phyloP scores from a whole-genome alignment of 2,113 vertebrate genomes.

The Hippocampus zosterae region DNA sequence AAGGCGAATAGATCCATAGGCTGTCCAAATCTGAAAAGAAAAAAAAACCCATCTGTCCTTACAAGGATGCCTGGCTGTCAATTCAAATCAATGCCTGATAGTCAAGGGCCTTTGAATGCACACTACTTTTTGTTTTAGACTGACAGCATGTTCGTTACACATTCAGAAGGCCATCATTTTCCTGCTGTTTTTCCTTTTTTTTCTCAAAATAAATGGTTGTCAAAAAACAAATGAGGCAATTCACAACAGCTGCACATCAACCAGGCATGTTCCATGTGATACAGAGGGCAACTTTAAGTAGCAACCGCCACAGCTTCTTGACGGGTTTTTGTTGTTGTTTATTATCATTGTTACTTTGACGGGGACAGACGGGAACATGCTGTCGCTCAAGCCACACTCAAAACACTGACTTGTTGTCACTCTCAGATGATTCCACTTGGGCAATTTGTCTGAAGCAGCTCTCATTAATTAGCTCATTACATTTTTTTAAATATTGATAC shows the following conservation, averaged over 20 bases:
- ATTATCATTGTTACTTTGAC: conserved; percentile 30
- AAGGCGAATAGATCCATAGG: conserved; percentile 28
- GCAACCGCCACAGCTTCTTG: conserved; percentile 42
- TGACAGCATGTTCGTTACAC: conserved; percentile 62
- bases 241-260: conserved; percentile 63
- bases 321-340: conserved; percentile 19
- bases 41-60: conserved; percentile 13
- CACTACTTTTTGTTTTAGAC: conserved; percentile 38
- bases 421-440: conserved; percentile 25
- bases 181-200: conserved; percentile 54
- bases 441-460: conserved; percentile 57
- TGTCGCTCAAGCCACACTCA: conserved; percentile 40
- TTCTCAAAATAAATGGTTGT: conserved; percentile 64
- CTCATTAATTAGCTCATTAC: conserved; percentile 63
- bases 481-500: conserved; percentile 47
- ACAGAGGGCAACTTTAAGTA: conserved; percentile 51
- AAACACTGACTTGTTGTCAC: conserved; percentile 21
- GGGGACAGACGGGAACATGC: conserved; percentile 19
- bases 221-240: conserved; percentile 63
- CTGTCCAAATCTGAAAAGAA: conserved; percentile 15
- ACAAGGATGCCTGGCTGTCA: conserved; percentile 41
- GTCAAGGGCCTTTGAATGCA: conserved; percentile 27
- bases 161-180: conserved; percentile 58
- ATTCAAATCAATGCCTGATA: conserved; percentile 37
- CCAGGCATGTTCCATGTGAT: conserved; percentile 40